These are phyloP conservation scores for Trachelus stipa DNA, from an alignment of 2,888 invertebrate species.

Conservation along the genomic window DNA sequence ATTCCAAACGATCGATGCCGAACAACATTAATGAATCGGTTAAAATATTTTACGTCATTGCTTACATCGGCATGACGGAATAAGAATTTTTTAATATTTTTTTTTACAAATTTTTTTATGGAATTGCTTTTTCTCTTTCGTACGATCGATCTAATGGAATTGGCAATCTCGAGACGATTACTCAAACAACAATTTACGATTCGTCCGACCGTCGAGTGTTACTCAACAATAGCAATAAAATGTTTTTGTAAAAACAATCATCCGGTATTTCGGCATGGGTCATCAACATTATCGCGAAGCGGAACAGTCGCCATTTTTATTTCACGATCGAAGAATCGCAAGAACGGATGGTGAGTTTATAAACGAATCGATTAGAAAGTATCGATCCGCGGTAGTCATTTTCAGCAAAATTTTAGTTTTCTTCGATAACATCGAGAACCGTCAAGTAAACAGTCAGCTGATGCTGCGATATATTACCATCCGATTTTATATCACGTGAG, in stretches of 20 bases:
- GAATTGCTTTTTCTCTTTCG: neutral
- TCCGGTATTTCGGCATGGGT: neutral
- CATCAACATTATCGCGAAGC: neutral
- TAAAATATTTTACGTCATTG: neutral
- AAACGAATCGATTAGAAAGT: neutral
- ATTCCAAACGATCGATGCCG: neutral
- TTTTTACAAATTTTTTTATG: neutral
- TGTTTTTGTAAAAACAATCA: neutral
- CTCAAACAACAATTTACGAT: neutral
- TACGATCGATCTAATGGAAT: neutral
- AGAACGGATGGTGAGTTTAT: neutral
- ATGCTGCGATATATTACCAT: too few relatives aligned
- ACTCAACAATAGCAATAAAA: neutral
- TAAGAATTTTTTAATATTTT: neutral
- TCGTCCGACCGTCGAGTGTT: neutral
- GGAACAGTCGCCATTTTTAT: neutral
- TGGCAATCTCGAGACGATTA: too few relatives aligned
- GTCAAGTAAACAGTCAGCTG: neutral
- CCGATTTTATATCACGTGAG: too few relatives aligned
- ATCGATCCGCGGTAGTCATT: neutral
- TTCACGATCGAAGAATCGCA: neutral
- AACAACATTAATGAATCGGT: neutral
- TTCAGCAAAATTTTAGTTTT: neutral
- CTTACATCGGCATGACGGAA: neutral
- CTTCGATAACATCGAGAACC: neutral